phyloP scores from a whole-genome alignment of 2,113 vertebrate species.

The Alexandromys fortis region DNA sequence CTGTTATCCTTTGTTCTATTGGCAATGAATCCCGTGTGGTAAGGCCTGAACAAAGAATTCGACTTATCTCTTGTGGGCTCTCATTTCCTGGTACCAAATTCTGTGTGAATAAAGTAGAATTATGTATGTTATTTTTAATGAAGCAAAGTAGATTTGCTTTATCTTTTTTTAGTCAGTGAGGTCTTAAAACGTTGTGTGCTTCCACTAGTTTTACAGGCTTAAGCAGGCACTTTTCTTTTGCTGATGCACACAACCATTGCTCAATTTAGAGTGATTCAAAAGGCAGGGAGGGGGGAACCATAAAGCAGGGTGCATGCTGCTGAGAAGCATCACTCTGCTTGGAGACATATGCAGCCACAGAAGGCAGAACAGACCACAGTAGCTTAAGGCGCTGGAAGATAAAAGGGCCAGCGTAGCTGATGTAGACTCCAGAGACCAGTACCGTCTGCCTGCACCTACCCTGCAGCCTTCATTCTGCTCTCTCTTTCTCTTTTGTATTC shows the following conservation, averaged over 20 bases:
- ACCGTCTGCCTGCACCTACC: slow-evolving; percentile 57
- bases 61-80: not conserved
- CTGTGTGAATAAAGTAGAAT: not conserved
- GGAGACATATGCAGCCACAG: slow-evolving; percentile 85
- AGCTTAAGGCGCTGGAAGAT: slow-evolving; percentile 84
- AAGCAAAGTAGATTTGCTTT: slow-evolving; percentile 14
- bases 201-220: not conserved
- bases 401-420: slow-evolving; percentile 74
- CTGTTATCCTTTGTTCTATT: not conserved
- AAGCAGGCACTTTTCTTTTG: not conserved
- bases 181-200: slow-evolving; percentile 43
- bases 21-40: not conserved
- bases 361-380: slow-evolving; percentile 85
- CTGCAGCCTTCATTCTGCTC: not conserved
- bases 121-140: slow-evolving; percentile 33
- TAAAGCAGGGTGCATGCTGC: slow-evolving; percentile 80
- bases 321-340: slow-evolving; percentile 77
- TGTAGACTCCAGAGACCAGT: slow-evolving; percentile 72
- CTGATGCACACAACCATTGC: not conserved
- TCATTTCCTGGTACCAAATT: not conserved
- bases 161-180: not conserved
- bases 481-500: not conserved
- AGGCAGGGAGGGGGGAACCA: slow-evolving; percentile 48
- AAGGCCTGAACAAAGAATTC: not conserved
- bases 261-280: slow-evolving; percentile 81